A percentile compares a stretch with the other conserved stretches of the same genome.
Evolutionary conservation across 2,797 vertebrate species (phyloP).

Genomic region (Chiloscyllium punctatum): DNA sequence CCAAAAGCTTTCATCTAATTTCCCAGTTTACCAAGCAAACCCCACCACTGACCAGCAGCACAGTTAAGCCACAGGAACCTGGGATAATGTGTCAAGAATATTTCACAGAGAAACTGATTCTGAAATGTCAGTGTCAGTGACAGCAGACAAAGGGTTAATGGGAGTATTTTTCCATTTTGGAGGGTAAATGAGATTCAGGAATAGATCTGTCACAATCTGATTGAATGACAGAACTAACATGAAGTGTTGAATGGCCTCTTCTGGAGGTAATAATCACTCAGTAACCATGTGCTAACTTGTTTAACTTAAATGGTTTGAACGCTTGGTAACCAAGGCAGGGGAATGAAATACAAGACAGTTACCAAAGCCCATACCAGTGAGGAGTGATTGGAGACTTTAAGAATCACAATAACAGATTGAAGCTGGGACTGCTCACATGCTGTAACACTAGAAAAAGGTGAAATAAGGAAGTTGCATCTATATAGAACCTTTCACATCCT

Average conservation of each 20-base stretch:
- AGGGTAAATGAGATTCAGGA: not conserved
- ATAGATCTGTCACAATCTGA: not conserved
- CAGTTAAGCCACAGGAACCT: not conserved
- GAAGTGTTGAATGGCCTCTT: not conserved
- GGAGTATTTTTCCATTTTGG: not conserved
- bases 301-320: not conserved
- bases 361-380: not conserved
- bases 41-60: not conserved
- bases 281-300: not conserved
- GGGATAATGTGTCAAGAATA: not conserved
- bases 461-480: not conserved
- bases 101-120: not conserved
- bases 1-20: not conserved
- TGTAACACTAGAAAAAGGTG: not conserved
- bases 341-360: not conserved
- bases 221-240: not conserved
- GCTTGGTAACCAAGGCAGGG: too few species aligned
- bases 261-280: not conserved
- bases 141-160: not conserved
- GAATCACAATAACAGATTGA: not conserved
- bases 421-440: not conserved
- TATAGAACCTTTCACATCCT: not conserved
- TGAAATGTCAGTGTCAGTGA: not conserved
- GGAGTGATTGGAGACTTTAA: not conserved
- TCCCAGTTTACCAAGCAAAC: not conserved